Evolutionary conservation across 1,140 invertebrate species (phyloP).

Genomic region (Ceratoteleas bidentatus): DNA sequence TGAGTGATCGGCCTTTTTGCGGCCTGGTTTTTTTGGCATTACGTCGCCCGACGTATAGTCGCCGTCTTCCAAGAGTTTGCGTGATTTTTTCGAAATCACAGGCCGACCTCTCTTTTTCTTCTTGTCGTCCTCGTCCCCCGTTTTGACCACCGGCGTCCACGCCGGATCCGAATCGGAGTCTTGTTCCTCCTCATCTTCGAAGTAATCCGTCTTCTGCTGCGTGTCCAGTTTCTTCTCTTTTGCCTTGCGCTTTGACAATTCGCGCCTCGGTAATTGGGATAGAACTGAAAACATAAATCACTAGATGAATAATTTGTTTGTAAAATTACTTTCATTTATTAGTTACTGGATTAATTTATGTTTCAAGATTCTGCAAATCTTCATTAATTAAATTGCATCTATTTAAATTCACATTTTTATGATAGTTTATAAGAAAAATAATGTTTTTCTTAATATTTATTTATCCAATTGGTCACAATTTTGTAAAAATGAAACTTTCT

Average conservation of each 20-base stretch:
- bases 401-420: too few relatives aligned
- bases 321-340: too few relatives aligned
- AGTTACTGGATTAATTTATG: too few relatives aligned
- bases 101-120: slow-evolving; percentile 76
- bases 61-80: slow-evolving; percentile 71
- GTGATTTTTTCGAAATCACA: slow-evolving; percentile 73
- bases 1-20: slow-evolving; percentile 70
- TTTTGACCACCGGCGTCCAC: slow-evolving; percentile 85
- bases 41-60: slow-evolving; percentile 67
- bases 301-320: too few relatives aligned
- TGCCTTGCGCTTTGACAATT: slow-evolving; percentile 85
- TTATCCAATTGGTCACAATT: too few relatives aligned
- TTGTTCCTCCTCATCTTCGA: slow-evolving; percentile 80
- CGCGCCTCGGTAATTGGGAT: slow-evolving; percentile 83
- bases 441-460: too few relatives aligned
- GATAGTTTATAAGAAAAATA: too few relatives aligned
- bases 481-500: too few relatives aligned
- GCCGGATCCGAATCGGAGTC: slow-evolving; percentile 88
- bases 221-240: slow-evolving; percentile 83
- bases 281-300: slow-evolving; percentile 71
- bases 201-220: slow-evolving; percentile 76
- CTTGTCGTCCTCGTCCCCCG: slow-evolving; percentile 76
- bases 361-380: too few relatives aligned
- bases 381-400: too few relatives aligned
- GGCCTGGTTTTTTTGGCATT: slow-evolving; percentile 67